Evolutionary conservation across 2,797 vertebrate genomes (phyloP), one percentile per base, ranked within the genome.

Genomic region (Hephaestus fuliginosus): DNA sequence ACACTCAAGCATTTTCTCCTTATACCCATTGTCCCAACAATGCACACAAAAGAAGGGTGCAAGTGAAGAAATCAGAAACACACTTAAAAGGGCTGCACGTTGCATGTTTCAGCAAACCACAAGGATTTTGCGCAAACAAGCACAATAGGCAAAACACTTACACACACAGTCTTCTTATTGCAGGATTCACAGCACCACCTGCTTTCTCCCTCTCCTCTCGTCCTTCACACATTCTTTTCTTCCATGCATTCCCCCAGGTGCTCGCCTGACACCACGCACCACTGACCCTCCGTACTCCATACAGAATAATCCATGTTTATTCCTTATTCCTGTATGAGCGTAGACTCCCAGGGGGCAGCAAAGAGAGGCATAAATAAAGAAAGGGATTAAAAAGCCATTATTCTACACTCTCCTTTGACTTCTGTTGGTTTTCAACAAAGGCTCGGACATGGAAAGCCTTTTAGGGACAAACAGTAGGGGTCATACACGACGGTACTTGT

Each of bases 361-460:
- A 4, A 76, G 22, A 74, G 62, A 73, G 58, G 25, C 46, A 63
- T 76, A 75, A 62, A 70, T 72, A 49, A 80, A 76, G 70, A 74
- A 74, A 78, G 56, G 57, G 60, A 69, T 87, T 88, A 65, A 86
- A 86, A 88, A 82, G 67, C 76, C 78, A 75, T 84, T 87, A 88
- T 89, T 85, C 70, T 56, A 44, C 44, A 33, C 76, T 63, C 71
- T 71, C 58, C 70, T 77, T 74, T 76, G 78, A 79, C 93, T 86
- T 92, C 18, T 91, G 94, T 79, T 61, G 64, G 78, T 77, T 96
- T 94, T 91, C 25, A 78, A 93, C 91, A 96, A 95, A 96, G 95
- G 92, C 94, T 95, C 93, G 92, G 94, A 97, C 97, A 97, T 96
- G 96, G 95, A 97, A 97, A 97, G 93, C 95, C 95, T 97, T 97